Base-by-base conservation (phyloP, 2,888 invertebrate genomes). In the Melieria crassipennis region DNA sequence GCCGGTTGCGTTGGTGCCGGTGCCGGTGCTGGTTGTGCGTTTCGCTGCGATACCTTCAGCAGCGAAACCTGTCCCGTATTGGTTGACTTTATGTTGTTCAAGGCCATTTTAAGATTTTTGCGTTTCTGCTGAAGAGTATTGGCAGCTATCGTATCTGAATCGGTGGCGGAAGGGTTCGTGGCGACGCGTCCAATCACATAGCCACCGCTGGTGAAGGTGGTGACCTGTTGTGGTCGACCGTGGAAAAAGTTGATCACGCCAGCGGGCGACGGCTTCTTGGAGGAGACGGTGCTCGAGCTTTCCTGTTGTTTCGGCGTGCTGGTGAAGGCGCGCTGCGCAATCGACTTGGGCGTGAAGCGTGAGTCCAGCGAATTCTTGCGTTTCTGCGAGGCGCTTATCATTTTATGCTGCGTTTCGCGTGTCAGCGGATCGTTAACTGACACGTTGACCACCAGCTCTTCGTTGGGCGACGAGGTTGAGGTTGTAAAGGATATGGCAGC, bases 11-110 rank as follows among this genome's bases (percentile, higher is more conserved):
- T 13, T 1, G 42, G 13, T 46, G 60, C 13, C 3, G 62, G 50
- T 42, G 70, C 56, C 11, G 72, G 50, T 42, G 70, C 56, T 9
- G 72, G 71, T 43, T 74, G 72, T 30, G 70, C 72, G 4, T 72
- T 71, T 65, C 71, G 73, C 10, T 82, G 83, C 4, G 82, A 73
- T 3, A 79, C 74, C 65, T 84, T 84, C 4, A 84, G 71, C 55
- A 84, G 72, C 0, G 85, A 84, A 3, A 84, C 78, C 64, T 84
- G 85, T 0, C 83, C 84, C 6, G 79, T 76, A 56, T 77, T 79
- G 7, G 79, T 77, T 52, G 81, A 79, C 71, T 80, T 81, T 3
- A 81, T 83, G 50, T 82, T 83, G 63, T 78, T 83, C 46, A 85
- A 64, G 3, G 84, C 78, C 61, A 79, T 80, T 58, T 84, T 84